A percentile compares a stretch with the other conserved stretches of the same genome.
phyloP scores from a whole-genome alignment of 2,888 invertebrate genomes.

The Ceraclea dissimilis region DNA sequence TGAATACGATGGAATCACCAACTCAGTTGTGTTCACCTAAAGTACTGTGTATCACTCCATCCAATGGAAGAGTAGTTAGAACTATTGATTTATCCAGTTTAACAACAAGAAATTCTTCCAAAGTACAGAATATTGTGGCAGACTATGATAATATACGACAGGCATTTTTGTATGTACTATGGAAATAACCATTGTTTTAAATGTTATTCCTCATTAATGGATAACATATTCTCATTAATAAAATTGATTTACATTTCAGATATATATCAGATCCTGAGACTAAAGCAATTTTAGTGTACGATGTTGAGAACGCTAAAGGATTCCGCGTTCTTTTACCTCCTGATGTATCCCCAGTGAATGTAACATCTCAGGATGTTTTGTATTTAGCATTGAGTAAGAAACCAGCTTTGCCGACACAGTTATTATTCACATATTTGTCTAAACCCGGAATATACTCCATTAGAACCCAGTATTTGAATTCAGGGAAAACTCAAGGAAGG shows the following conservation, averaged over 20 bases:
- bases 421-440: conserved; percentile 58
- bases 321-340: conserved; percentile 58
- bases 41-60: conserved; percentile 54
- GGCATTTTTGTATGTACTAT: conserved; percentile 52
- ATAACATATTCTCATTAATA: background rate
- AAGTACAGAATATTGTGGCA: conserved; percentile 61
- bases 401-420: conserved; percentile 47
- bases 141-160: conserved; percentile 57
- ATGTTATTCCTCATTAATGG: background rate
- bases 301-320: conserved; percentile 52
- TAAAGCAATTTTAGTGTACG: conserved; percentile 59
- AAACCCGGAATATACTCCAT: conserved; percentile 57
- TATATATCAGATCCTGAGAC: conserved; percentile 64
- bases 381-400: conserved; percentile 57
- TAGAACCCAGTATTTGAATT: conserved; percentile 53
- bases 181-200: conserved; percentile 24
- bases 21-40: conserved; percentile 61
- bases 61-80: conserved; percentile 54
- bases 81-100: conserved; percentile 53
- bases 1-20: conserved; percentile 58
- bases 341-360: conserved; percentile 40
- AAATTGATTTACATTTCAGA: conserved; percentile 30
- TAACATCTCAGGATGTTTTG: conserved; percentile 53
- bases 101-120: conserved; percentile 46
- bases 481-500: conserved; percentile 49